phyloP scores from a whole-genome alignment of 2,888 invertebrate species.

The Chalcosyrphus nemorum region DNA sequence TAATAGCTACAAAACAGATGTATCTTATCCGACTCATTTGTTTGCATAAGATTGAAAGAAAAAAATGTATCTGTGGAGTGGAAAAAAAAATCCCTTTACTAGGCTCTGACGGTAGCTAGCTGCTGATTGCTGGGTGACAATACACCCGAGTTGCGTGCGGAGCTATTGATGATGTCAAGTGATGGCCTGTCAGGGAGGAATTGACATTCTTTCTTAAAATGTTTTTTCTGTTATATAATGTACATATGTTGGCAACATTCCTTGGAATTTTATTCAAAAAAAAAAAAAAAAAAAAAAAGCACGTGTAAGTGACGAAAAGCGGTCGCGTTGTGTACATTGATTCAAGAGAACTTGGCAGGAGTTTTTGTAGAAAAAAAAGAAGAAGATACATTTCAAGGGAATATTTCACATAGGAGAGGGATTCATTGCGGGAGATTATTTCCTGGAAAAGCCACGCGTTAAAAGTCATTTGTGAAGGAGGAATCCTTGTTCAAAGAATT shows the following conservation, averaged over 20 bases:
- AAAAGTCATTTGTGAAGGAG: not conserved
- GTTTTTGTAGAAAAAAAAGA: not conserved
- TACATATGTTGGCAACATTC: slow-evolving; percentile 9
- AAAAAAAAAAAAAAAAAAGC: not conserved
- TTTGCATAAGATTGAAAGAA: slow-evolving; percentile 29
- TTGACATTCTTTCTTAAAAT: slow-evolving; percentile 24
- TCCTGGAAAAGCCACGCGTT: too few species aligned
- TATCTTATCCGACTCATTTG: slow-evolving; percentile 40
- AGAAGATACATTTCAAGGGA: not conserved
- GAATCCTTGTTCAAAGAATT: too few species aligned
- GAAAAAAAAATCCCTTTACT: slow-evolving; percentile 1
- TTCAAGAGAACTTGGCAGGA: not conserved
- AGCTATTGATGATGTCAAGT: slow-evolving; percentile 42
- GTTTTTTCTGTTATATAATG: slow-evolving; percentile 19
- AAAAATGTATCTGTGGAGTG: slow-evolving; percentile 5
- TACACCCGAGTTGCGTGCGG: slow-evolving; percentile 19
- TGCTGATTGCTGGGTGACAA: slow-evolving; percentile 18
- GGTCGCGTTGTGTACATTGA: not conserved
- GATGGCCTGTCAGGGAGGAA: slow-evolving; percentile 27
- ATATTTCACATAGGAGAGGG: too few species aligned
- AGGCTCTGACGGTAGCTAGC: not conserved
- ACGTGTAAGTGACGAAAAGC: not conserved
- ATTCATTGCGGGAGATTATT: not conserved
- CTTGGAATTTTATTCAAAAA: not conserved
- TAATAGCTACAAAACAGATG: slow-evolving; percentile 51